phyloP scores from a whole-genome alignment of 2,888 invertebrate genomes.

The Sinopyrophorus schimmeli region DNA sequence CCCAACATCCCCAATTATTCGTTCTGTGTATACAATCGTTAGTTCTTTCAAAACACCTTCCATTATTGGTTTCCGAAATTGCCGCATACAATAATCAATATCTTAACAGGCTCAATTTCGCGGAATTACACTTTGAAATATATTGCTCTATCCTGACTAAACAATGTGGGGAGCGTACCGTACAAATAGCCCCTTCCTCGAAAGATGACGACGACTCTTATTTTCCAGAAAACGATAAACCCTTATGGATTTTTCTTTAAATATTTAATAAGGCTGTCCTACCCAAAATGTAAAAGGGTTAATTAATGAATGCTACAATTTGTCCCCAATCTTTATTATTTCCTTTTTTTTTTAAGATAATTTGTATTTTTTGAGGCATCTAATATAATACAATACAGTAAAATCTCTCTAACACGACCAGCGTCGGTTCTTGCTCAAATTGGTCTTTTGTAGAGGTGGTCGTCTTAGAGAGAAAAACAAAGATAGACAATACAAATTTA shows the following conservation, averaged over 20 bases:
- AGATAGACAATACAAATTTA: too few species aligned
- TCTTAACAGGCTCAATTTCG: slow-evolving; percentile 37
- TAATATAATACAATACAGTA: too few species aligned
- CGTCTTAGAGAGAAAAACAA: too few species aligned
- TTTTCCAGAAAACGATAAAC: slow-evolving; percentile 26
- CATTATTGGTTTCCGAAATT: slow-evolving; percentile 28
- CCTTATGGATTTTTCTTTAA: slow-evolving; percentile 17
- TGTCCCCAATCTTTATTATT: too few species aligned
- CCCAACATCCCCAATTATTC: slow-evolving; percentile 26
- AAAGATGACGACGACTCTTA: slow-evolving; percentile 27
- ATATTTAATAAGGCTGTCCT: too few species aligned
- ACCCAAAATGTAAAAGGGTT: too few species aligned
- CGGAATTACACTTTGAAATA: slow-evolving; percentile 30
- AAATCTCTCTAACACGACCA: too few species aligned
- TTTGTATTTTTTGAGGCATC: too few species aligned
- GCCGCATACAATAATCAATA: slow-evolving; percentile 45
- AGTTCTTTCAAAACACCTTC: slow-evolving; percentile 16
- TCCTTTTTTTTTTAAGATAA: too few species aligned
- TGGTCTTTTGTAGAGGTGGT: too few species aligned
- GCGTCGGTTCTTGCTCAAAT: too few species aligned
- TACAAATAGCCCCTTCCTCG: slow-evolving; percentile 25
- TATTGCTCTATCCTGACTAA: slow-evolving; percentile 24
- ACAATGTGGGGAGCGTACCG: slow-evolving; percentile 19
- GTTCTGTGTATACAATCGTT: not conserved
- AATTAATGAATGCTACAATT: too few species aligned